Evolutionary conservation across 2,888 invertebrate genomes (phyloP).

Genomic region (Eupeodes latifasciatus): DNA sequence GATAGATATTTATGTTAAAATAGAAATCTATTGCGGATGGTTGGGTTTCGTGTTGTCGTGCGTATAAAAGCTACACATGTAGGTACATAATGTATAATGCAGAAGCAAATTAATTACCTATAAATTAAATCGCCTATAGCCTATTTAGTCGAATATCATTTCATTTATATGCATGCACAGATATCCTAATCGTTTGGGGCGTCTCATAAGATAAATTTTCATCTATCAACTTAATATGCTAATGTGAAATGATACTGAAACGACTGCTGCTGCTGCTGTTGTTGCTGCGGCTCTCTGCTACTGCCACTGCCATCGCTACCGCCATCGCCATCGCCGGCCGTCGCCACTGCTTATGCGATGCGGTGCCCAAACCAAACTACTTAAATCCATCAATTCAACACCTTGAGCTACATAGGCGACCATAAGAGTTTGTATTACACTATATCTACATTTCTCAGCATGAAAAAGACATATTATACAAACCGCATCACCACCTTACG

Average conservation of each 20-base stretch:
- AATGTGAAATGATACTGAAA: conserved; percentile 66
- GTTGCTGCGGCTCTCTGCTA: neutral
- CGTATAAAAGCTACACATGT: conserved; percentile 1
- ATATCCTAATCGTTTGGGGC: conserved; percentile 75
- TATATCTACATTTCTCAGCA: neutral
- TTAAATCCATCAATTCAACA: conserved; percentile 77
- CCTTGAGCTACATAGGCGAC: conserved; percentile 71
- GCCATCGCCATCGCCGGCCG: too few species aligned
- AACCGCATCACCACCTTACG: conserved; percentile 1
- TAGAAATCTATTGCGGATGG: conserved; percentile 13
- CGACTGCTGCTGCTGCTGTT: conserved; percentile 59
- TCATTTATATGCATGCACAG: conserved; percentile 71
- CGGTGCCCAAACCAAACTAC: conserved; percentile 62
- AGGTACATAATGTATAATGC: neutral
- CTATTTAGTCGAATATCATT: conserved; percentile 56
- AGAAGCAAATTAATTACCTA: conserved; percentile 71
- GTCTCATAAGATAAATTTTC: conserved; percentile 74
- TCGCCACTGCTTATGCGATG: neutral
- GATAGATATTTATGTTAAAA: neutral
- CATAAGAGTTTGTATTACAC: neutral
- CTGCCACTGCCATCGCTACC: neutral
- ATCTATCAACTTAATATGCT: conserved; percentile 76
- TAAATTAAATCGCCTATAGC: conserved; percentile 67
- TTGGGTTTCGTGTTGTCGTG: conserved; percentile 33
- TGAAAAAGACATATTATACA: neutral